A percentile compares a stretch with the other conserved stretches of the same genome.
Conservation (phyloP, 2,113 vertebrate species). For the Gracilinanus agilis region DNA sequence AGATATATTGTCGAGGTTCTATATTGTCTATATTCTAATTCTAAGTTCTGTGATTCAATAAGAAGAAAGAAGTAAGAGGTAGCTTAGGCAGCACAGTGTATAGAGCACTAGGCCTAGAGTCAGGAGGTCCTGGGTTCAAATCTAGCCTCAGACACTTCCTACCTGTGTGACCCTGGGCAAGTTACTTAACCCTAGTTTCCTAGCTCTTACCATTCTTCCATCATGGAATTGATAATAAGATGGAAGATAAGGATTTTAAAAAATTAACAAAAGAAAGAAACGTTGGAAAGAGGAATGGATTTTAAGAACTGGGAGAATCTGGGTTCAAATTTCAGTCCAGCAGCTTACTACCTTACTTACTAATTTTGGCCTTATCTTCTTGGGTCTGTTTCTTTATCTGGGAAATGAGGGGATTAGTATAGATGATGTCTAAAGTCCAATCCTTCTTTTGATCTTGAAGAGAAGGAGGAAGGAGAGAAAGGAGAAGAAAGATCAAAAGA, state of each 20-base stretch:
- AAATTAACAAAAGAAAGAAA: too few species aligned
- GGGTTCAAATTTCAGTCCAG: too few species aligned
- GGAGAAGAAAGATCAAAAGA: not conserved
- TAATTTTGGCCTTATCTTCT: not conserved
- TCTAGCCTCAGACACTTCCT: too few species aligned
- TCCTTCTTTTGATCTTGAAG: not conserved
- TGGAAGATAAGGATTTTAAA: too few species aligned
- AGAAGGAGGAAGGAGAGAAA: not conserved
- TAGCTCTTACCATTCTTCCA: too few species aligned
- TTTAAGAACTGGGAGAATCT: not conserved
- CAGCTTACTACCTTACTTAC: not conserved
- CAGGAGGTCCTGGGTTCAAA: too few species aligned
- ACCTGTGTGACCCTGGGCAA: too few species aligned
- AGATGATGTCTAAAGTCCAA: not conserved
- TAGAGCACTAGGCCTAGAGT: too few species aligned
- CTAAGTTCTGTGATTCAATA: not conserved
- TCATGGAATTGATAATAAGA: too few species aligned
- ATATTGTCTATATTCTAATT: not conserved
- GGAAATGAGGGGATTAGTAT: not conserved
- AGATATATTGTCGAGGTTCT: not conserved
- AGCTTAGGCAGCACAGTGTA: too few species aligned
- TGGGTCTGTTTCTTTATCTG: not conserved
- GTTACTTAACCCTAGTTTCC: too few species aligned
- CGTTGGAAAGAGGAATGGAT: not conserved
- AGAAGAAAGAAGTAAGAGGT: not conserved